phyloP scores from a whole-genome alignment of 2,113 vertebrate species.

The Vicugna pacos region DNA sequence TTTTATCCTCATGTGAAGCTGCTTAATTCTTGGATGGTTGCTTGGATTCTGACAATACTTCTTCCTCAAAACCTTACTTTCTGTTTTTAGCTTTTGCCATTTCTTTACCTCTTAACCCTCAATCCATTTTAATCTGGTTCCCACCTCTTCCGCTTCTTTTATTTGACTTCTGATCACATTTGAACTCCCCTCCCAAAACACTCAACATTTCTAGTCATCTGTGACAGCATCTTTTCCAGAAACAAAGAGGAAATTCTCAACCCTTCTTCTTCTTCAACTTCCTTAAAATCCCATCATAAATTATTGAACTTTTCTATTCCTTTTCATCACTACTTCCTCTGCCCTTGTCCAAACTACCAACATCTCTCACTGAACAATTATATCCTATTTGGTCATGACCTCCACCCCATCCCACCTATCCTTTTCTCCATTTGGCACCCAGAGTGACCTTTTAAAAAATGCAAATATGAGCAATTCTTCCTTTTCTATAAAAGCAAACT shows the following conservation, averaged over 20 bases:
- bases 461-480: background rate
- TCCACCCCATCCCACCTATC: background rate
- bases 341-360: background rate
- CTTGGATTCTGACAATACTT: background rate
- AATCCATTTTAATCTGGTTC: background rate
- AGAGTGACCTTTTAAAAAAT: background rate
- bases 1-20: background rate
- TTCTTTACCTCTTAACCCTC: background rate
- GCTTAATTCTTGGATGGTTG: background rate
- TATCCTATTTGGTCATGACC: background rate
- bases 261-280: background rate
- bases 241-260: background rate
- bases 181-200: background rate
- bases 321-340: background rate
- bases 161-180: background rate
- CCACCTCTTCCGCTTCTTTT: background rate
- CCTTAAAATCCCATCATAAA: background rate
- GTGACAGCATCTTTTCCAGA: background rate
- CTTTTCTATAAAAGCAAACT: background rate
- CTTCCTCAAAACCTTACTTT: background rate
- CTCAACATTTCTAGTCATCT: background rate
- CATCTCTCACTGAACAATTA: background rate
- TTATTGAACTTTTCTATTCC: background rate
- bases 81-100: background rate
- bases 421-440: background rate